These are phyloP conservation scores for Progne subis DNA, from an alignment of 2,113 vertebrate species.

Conservation along the genomic window DNA sequence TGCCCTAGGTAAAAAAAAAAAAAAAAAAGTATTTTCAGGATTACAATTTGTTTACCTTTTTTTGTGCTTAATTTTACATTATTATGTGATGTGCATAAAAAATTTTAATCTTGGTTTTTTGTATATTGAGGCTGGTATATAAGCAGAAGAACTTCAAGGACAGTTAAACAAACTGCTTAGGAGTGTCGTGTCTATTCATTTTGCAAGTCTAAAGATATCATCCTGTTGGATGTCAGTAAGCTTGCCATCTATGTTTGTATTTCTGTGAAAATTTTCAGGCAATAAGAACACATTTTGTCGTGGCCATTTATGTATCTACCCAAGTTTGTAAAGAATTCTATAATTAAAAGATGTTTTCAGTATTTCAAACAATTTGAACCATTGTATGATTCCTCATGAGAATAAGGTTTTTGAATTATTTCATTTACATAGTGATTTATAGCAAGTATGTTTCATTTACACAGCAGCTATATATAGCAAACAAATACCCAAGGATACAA, in stretches of 20 bases:
- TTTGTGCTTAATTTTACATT: constrained; percentile 62
- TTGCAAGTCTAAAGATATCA: constrained; percentile 65
- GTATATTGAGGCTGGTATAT: constrained; percentile 50
- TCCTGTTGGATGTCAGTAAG: constrained; percentile 64
- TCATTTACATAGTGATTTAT: not conserved
- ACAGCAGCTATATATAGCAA: not conserved
- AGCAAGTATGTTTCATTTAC: not conserved
- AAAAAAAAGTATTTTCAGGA: constrained; percentile 47
- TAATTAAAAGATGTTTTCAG: constrained; percentile 81
- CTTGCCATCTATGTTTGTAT: constrained; percentile 62
- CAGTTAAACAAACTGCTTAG: constrained; percentile 35
- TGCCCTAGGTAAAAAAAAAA: constrained; percentile 42
- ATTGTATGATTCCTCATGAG: not conserved
- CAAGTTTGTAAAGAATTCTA: constrained; percentile 79
- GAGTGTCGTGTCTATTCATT: constrained; percentile 52
- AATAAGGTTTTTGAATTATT: not conserved
- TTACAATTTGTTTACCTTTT: constrained; percentile 9
- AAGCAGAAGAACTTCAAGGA: constrained; percentile 40
- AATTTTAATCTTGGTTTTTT: constrained; percentile 59
- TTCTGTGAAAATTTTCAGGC: constrained; percentile 74
- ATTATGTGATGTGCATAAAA: constrained; percentile 59
- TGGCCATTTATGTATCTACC: constrained; percentile 77
- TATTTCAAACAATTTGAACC: constrained; percentile 60
- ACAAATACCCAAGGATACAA: not conserved
- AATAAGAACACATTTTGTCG: constrained; percentile 77